phyloP scores from a whole-genome alignment of 2,113 vertebrate species.

The Caloenas nicobarica region DNA sequence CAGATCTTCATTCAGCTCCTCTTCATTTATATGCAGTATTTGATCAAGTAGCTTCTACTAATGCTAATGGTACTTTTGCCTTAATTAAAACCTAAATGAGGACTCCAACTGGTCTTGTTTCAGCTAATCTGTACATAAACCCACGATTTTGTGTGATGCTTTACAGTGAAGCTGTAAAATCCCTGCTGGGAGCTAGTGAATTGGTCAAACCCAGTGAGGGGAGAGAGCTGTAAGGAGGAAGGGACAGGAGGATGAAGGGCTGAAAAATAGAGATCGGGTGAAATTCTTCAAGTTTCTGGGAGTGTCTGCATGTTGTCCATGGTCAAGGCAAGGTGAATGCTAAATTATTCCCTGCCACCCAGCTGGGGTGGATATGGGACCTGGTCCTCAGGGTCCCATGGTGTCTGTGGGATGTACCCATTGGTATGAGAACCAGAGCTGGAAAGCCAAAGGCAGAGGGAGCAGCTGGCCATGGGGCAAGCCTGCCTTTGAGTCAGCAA shows the following conservation, averaged over 20 bases:
- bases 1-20: constrained; percentile 5
- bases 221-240: not conserved
- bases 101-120: constrained; percentile 21
- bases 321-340: not conserved
- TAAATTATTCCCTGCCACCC: not conserved
- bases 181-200: not conserved
- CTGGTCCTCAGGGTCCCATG: not conserved
- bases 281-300: not conserved
- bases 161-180: not conserved
- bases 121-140: not conserved
- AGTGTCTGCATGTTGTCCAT: not conserved
- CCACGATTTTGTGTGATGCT: not conserved
- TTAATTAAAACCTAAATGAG: constrained; percentile 56
- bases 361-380: accelerated
- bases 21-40: constrained; percentile 23
- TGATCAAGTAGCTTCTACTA: not conserved
- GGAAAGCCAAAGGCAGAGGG: not conserved
- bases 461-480: not conserved
- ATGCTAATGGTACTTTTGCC: constrained; percentile 42
- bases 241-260: not conserved
- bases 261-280: not conserved
- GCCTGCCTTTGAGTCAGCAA: not conserved
- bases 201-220: not conserved
- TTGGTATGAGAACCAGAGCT: not conserved
- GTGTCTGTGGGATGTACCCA: not conserved